A percentile compares a stretch with the other conserved stretches of the same genome.
These are phyloP conservation scores for Oxyruncus cristatus DNA, from an alignment of 2,113 vertebrate species.

Conservation along the genomic window DNA sequence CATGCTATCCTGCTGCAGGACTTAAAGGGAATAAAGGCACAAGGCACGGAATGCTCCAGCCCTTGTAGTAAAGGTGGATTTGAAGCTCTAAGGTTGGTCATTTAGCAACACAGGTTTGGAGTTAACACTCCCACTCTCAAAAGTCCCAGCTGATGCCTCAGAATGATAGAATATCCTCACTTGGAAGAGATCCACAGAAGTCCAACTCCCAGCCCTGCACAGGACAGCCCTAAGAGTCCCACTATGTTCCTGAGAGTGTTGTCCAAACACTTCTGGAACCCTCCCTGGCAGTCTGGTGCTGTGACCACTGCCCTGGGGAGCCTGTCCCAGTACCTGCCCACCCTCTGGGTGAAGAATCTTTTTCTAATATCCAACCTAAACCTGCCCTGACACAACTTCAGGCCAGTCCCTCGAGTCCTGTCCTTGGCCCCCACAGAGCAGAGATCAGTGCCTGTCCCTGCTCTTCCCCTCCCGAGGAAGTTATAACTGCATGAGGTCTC, in stretches of 20 bases:
- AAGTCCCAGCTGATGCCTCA: not conserved
- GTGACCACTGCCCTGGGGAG: not conserved
- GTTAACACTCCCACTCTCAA: not conserved
- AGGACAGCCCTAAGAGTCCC: not conserved
- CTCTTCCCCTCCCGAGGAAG: rapidly evolving
- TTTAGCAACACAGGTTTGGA: not conserved
- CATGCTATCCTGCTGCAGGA: rapidly evolving
- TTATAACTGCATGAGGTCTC: not conserved
- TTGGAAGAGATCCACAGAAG: not conserved
- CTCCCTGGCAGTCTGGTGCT: not conserved
- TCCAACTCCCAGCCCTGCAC: not conserved
- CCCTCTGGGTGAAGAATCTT: not conserved
- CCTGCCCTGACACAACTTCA: not conserved
- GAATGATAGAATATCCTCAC: not conserved
- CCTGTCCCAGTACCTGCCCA: not conserved
- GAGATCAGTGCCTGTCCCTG: not conserved
- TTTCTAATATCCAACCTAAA: not conserved
- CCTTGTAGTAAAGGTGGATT: not conserved
- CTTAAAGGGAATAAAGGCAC: not conserved
- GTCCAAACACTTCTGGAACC: not conserved
- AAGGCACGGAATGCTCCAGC: not conserved
- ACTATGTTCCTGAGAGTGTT: not conserved
- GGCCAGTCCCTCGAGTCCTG: not conserved
- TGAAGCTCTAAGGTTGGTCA: not conserved
- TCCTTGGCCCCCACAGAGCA: not conserved